Evolutionary conservation across 2,113 vertebrate genomes (phyloP).

Genomic region (Azemiops feae): DNA sequence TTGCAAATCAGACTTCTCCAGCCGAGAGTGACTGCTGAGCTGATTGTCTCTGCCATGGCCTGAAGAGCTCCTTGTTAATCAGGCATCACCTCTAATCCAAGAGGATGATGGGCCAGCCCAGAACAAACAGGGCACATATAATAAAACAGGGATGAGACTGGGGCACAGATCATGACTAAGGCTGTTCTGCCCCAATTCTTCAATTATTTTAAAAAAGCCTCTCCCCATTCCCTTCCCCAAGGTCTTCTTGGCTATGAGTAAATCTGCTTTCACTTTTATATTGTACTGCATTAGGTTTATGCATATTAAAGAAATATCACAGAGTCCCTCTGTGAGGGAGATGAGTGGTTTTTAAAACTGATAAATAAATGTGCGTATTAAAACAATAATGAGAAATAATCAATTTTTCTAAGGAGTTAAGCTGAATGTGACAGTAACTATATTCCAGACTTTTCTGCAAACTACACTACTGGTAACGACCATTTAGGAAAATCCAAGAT

Average conservation of each 20-base stretch:
- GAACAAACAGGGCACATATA: background rate
- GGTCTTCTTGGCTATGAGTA: background rate
- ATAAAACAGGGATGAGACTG: background rate
- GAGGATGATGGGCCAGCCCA: constrained; percentile 1
- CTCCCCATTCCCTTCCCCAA: background rate
- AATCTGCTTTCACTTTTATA: background rate
- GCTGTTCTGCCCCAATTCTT: background rate
- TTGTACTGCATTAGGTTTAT: background rate
- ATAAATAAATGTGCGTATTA: background rate
- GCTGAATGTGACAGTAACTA: background rate
- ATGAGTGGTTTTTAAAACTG: background rate
- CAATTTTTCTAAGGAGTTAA: background rate
- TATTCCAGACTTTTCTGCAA: background rate
- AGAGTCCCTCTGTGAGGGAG: background rate
- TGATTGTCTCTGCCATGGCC: constrained; percentile 29
- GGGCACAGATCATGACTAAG: background rate
- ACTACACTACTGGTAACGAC: no score
- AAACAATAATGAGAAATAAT: background rate
- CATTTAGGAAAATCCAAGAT: background rate
- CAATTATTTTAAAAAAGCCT: background rate
- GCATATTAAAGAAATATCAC: background rate
- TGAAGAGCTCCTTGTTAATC: constrained; percentile 57
- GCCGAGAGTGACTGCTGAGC: constrained; percentile 48
- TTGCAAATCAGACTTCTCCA: constrained; percentile 58
- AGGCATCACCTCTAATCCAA: constrained; percentile 19